Evolutionary conservation across 2,113 vertebrate species (phyloP).

Genomic region (Nesoenas mayeri): DNA sequence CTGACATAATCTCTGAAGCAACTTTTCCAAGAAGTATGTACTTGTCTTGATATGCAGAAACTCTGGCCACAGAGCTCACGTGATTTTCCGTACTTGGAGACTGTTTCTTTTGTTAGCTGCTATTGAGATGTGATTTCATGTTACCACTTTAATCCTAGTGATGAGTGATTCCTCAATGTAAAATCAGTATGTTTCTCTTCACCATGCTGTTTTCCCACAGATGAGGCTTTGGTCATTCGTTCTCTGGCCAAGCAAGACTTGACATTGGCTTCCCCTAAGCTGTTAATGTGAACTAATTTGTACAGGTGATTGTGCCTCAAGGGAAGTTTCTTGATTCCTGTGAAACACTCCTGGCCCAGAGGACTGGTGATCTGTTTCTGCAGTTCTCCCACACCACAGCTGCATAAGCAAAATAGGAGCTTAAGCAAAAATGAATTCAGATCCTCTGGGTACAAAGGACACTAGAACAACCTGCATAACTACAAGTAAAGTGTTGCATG

Average conservation of each 20-base stretch:
- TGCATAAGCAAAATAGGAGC: neutral
- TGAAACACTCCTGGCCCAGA: neutral
- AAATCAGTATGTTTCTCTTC: neutral
- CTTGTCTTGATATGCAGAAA: constrained; percentile 30
- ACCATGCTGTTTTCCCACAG: neutral
- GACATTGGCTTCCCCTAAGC: neutral
- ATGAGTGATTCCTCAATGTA: neutral
- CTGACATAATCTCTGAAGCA: constrained; percentile 79
- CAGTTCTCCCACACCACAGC: neutral
- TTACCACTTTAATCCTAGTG: neutral
- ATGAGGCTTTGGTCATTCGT: neutral
- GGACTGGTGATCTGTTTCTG: neutral
- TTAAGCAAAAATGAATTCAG: neutral
- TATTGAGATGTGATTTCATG: neutral
- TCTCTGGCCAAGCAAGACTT: neutral
- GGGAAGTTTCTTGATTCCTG: neutral
- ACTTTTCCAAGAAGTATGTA: constrained; percentile 72
- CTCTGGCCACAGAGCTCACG: neutral
- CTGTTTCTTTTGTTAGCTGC: constrained; percentile 27
- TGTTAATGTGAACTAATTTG: neutral
- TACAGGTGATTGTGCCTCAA: neutral
- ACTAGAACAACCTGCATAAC: neutral
- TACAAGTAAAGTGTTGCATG: neutral
- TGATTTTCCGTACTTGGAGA: neutral
- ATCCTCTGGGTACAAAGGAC: neutral